Base-by-base conservation (phyloP, 2,888 invertebrate species). In the Hoplodrina blanda region DNA sequence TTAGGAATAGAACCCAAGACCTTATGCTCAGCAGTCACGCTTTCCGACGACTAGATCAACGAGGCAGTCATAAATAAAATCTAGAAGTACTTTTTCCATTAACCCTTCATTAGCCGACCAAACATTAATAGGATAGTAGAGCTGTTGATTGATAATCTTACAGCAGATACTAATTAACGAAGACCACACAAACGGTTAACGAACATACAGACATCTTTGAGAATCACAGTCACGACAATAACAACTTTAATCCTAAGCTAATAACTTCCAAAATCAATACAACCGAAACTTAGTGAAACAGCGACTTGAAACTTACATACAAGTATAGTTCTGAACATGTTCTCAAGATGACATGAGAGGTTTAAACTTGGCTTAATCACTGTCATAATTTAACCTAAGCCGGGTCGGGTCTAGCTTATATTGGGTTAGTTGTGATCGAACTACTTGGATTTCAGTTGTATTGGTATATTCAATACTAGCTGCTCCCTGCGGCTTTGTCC, bases 341-440 rank as follows among this genome's bases (percentile, higher is more conserved):
- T 69, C 69, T 54, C 70, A 62, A 78, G 78, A 74, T 75, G 84
- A 72, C 79, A 71, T 56, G 69, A 76, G 70, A 67, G 66, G 73
- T 62, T 74, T 70, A 74, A 87, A 82, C 75, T 86, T 80, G 76
- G 57, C 79, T 82, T 83, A 84, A 87, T 84, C 85, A 85, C 86
- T 79, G 87, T 85, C 86, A 87, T 87, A 89, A 85, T 85, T 88
- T 73, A 82, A 69, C 55, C 59, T 73, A 67, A 84, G 80, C 79
- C 73, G 65, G 77, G 55, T 64, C 49, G 78, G 63, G 61, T 76
- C 76, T 80, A 62, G 74, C 70, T 73, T 76, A 76, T 80, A 75
- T 68, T 76, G 73, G 64, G 78, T 84, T 76, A 78, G 67, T 73
- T 76, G 55, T 30, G 71, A 80, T 76, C 57, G 57, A 64, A 70